Conservation (phyloP, 2,113 vertebrate species). For the Sprattus sprattus region DNA sequence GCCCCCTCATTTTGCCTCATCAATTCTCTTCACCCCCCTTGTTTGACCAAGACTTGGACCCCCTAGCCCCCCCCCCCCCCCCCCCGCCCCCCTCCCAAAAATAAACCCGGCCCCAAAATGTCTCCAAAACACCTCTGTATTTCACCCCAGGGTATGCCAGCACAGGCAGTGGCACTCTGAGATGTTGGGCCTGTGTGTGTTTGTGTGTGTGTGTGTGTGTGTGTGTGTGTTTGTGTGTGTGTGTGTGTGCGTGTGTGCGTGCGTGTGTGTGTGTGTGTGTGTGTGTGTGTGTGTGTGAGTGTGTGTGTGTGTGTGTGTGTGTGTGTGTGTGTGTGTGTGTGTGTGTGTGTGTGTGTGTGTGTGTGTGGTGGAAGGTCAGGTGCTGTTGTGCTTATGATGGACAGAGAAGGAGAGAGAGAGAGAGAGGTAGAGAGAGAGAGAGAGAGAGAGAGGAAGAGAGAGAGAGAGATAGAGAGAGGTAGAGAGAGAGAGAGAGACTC, state of each 20-base stretch:
- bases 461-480: too few relatives aligned
- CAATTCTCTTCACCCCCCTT: conserved; percentile 16
- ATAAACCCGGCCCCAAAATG: neutral
- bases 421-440: neutral
- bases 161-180: neutral
- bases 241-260: too few relatives aligned
- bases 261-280: too few relatives aligned
- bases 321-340: neutral
- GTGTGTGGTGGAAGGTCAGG: neutral
- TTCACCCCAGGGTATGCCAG: neutral
- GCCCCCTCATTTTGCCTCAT: conserved; percentile 24
- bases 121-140: neutral
- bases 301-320: neutral
- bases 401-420: neutral
- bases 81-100: neutral
- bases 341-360: neutral
- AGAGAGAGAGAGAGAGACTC: neutral
- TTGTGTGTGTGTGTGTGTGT: too few relatives aligned
- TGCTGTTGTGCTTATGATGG: neutral
- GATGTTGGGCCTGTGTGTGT: neutral
- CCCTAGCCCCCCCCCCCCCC: neutral
- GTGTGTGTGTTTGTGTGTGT: too few relatives aligned
- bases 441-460: neutral
- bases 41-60: conserved; percentile 1
- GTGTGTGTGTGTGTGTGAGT: too few relatives aligned